Evolutionary conservation across 53 echinoderm and acorn worm genomes (phyloP), one percentile per base, ranked within the genome.

Genomic region (Zoroaster sp.): DNA sequence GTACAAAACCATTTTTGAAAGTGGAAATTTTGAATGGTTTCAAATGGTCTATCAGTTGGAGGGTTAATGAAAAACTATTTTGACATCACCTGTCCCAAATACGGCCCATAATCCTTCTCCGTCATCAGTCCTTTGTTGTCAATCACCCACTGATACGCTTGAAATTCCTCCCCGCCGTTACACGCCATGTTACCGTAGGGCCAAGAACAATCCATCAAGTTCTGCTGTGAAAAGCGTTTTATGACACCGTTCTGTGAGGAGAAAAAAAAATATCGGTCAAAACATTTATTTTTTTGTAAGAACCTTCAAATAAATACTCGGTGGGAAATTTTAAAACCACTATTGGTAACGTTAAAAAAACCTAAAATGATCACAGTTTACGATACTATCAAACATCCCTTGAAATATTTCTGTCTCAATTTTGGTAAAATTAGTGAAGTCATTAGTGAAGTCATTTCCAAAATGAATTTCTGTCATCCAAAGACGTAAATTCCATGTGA

Each of bases 201-300:
- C 96, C 96, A 96, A 0, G 96, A 93, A 42, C 96, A 96, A 65
- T 96, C 96, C 88, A 96, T 89, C 75, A 96, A 71, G 59, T 94
- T 96, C 85, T 96, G 96, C 80, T 96, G 96, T 1, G 96, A 96
- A 36, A 96, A 88, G 13, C 96, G 80, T 18, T 93, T 80, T 47
- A 89, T 78, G 72, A 88, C 90, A 1, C 71, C 69, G 37, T 91
- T 70, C 96, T 96, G 78, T n/a, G n/a, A n/a, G n/a, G n/a, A n/a
- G n/a, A n/a, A n/a, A n/a, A n/a, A n/a, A 0, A 14, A 72, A 72
- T 17, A 39, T 32, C 17, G 6, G 17, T 5, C 5, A 17, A 69
- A 32, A 31, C 5, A 31, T 23, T 5, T 69, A 31, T n/a, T n/a
- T n/a, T n/a, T n/a, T n/a, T n/a, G 34, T 33, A 31, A 69, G 5